phyloP scores from a whole-genome alignment of 30 jellyfish, hydroid and myxozoan species.

The Turritopsis rubra region DNA sequence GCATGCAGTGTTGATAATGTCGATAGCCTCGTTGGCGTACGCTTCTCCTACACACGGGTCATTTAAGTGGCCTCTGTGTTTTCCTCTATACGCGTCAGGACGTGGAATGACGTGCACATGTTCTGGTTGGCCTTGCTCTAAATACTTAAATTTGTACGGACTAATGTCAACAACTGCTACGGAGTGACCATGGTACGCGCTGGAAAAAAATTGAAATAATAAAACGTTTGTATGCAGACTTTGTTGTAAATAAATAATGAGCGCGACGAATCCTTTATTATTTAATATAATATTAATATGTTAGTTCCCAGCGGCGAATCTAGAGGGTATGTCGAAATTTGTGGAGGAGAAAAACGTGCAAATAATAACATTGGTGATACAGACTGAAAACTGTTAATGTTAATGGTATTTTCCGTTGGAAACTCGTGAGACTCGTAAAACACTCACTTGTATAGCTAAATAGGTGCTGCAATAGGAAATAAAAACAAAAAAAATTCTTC shows the following conservation, averaged over 20 bases:
- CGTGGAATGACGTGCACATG: slow-evolving; percentile 75
- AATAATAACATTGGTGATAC: no score
- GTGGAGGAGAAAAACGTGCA: no score
- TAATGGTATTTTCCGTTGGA: no score
- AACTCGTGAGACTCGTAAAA: no score
- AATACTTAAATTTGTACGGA: slow-evolving; percentile 75
- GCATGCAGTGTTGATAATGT: slow-evolving; percentile 44
- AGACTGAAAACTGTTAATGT: no score
- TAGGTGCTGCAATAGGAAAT: no score
- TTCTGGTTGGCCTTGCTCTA: slow-evolving; percentile 38
- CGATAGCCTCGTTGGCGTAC: slow-evolving; percentile 52
- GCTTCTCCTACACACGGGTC: slow-evolving; percentile 36
- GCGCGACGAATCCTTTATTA: no score
- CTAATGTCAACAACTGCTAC: slow-evolving; percentile 77
- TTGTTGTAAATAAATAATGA: background rate
- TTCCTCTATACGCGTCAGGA: slow-evolving; percentile 86
- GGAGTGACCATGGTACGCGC: slow-evolving; percentile 98
- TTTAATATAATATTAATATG: no score
- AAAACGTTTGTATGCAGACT: background rate
- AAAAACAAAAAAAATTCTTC: background rate
- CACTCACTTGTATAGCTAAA: no score
- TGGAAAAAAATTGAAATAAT: background rate
- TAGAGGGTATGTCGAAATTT: no score
- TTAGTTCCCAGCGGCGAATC: no score
- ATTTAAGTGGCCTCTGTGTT: slow-evolving; percentile 47